Conservation (phyloP, 1,140 invertebrate genomes). For the Heterodera schachtii region DNA sequence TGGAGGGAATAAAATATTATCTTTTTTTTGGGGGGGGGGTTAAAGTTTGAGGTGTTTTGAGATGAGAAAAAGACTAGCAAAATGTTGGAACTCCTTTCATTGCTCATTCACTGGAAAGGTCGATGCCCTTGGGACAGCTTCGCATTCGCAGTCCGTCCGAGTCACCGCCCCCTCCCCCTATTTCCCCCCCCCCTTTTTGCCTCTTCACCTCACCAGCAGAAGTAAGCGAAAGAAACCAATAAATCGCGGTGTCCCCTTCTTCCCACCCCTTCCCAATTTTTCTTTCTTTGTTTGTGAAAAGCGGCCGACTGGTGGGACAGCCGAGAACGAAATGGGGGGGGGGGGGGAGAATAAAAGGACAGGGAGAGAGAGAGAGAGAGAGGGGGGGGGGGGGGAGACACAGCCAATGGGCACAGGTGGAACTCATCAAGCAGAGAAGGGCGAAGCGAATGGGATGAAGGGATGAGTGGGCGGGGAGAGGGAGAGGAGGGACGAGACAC, state of each 20-base stretch:
- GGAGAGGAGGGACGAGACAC: constrained; percentile 1
- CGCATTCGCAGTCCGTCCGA: background rate
- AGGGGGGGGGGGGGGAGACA: background rate
- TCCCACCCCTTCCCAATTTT: background rate
- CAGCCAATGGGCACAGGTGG: constrained; percentile 32
- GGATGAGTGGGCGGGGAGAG: background rate
- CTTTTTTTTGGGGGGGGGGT: too few species aligned
- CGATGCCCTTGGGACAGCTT: constrained; percentile 1
- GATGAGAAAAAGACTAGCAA: background rate
- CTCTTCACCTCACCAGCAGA: constrained; percentile 1
- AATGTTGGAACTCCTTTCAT: background rate
- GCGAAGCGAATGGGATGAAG: background rate
- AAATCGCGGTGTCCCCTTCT: constrained; percentile 9
- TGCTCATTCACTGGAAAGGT: background rate
- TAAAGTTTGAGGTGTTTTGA: too few species aligned
- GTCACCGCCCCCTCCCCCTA: background rate
- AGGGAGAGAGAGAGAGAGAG: background rate
- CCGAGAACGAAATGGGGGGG: constrained; percentile 8
- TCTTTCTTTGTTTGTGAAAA: constrained; percentile 18
- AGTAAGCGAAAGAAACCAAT: constrained; percentile 5
- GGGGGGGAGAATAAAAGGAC: background rate
- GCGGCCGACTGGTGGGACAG: background rate
- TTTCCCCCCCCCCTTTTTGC: background rate
- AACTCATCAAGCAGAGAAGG: constrained; percentile 8
- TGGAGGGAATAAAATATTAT: too few species aligned